phyloP scores from a whole-genome alignment of 1,140 invertebrate species.

The Spodoptera frugiperda region DNA sequence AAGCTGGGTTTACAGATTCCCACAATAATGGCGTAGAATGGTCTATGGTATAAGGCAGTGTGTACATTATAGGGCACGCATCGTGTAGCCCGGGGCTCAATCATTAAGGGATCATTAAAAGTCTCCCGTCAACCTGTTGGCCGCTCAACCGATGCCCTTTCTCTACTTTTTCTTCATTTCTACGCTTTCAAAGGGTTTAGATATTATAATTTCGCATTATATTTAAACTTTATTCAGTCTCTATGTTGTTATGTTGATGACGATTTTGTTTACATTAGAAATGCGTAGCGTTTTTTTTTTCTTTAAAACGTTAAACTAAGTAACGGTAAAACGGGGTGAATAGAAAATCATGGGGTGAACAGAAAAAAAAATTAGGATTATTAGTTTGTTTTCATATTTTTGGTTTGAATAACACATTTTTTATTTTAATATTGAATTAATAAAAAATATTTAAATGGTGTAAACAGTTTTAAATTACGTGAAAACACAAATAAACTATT shows the following conservation, averaged over 20 bases:
- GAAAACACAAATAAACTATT: no score
- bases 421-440: no score
- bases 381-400: no score
- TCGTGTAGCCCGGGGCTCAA: slow-evolving; percentile 64
- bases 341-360: no score
- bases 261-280: not conserved
- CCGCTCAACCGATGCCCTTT: slow-evolving; percentile 57
- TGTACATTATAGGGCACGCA: slow-evolving; percentile 48
- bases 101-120: slow-evolving; percentile 84
- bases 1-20: not conserved
- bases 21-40: slow-evolving; percentile 3
- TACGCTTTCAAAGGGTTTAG: slow-evolving; percentile 40
- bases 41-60: slow-evolving; percentile 22
- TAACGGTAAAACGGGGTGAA: no score
- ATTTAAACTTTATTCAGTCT: slow-evolving; percentile 30
- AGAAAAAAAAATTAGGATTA: no score
- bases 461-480: no score
- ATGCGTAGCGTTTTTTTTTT: not conserved
- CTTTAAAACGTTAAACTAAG: no score
- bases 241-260: not conserved
- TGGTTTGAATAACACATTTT: no score
- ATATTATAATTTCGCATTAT: slow-evolving; percentile 35
- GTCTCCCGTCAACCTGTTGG: slow-evolving; percentile 54
- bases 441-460: no score
- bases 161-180: slow-evolving; percentile 43